Base-by-base conservation (phyloP, 1,140 invertebrate genomes). In the Tetramorium alpestre region DNA sequence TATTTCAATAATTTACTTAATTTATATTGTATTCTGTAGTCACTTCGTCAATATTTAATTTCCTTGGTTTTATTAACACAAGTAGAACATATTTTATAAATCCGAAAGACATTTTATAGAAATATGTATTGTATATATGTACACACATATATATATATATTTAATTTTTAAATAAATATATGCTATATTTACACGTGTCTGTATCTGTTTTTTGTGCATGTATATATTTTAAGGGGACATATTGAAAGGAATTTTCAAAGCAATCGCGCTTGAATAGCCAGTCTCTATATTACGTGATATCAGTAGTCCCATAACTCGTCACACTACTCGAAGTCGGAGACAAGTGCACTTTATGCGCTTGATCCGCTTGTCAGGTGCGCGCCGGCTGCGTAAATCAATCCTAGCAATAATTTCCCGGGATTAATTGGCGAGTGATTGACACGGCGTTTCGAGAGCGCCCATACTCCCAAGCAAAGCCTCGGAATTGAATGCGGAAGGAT, bases 351-450 rank as follows among this genome's bases (percentile, higher is more conserved):
- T 89, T 84, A 78, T 65, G 86, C 70, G 86, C 85, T 87, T 89
- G 89, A 89, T 90, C 77, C 62, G 65, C 77, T 89, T 87, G 89
- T 89, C 89, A 89, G 72, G 72, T 78, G 72, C 88, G 85, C 86
- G 85, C 81, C 64, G 54, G 76, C 88, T 77, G 62, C 49, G 70
- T 70, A 86, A 87, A 89, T 89, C 88, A 89, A 90, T 89, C 89
- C 89, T 73, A 90, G 89, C 89, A 89, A 90, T 90, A 90, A 90
- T 90, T 90, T 89, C 88, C 85, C 85, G 58, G 72, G 88, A 90
- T 90, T 90, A 90, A 90, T 90, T 90, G 85, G 89, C 88, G 88
- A 90, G 86, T 90, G 89, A 90, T 90, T 90, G 89, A 90, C 89
- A 87, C 85, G 89, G 72, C 84, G 88, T 89, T 90, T 90, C 88